Conservation (phyloP, 2,888 invertebrate genomes). For the Clitarchus hookeri region DNA sequence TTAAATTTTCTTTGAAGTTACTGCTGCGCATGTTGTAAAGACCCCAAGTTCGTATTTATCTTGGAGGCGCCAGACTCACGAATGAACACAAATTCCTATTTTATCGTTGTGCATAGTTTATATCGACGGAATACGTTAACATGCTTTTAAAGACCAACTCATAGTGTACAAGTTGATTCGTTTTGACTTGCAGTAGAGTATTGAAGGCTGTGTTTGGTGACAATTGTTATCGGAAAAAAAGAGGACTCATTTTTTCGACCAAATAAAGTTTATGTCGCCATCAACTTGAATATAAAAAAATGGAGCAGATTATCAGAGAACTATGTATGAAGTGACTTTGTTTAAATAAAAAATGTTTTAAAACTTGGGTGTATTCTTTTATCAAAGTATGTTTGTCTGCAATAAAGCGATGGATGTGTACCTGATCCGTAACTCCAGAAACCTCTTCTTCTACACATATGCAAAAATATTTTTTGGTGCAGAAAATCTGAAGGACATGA, state of each 20-base stretch:
- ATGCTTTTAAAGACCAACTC: background rate
- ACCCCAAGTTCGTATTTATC: background rate
- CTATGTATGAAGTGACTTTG: conserved; percentile 3
- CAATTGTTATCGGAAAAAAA: conserved; percentile 14
- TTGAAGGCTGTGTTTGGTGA: conserved; percentile 6
- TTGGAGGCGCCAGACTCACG: background rate
- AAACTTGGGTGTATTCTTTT: too few relatives aligned
- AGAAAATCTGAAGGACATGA: too few relatives aligned
- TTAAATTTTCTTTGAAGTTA: background rate
- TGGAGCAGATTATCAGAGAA: background rate
- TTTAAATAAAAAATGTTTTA: background rate
- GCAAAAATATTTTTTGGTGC: too few relatives aligned
- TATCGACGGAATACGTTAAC: background rate
- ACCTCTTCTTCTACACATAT: too few relatives aligned
- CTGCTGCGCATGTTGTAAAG: background rate
- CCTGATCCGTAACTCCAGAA: too few relatives aligned
- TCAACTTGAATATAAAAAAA: background rate
- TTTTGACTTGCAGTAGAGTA: background rate
- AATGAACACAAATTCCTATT: background rate
- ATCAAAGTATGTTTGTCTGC: too few relatives aligned
- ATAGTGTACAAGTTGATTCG: background rate
- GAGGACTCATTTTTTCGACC: background rate
- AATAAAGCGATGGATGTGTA: too few relatives aligned
- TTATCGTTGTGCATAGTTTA: background rate
- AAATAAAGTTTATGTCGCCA: background rate